A percentile compares a stretch with the other conserved stretches of the same genome.
Conservation (phyloP, 2,113 vertebrate species). For the Loxodonta africana region DNA sequence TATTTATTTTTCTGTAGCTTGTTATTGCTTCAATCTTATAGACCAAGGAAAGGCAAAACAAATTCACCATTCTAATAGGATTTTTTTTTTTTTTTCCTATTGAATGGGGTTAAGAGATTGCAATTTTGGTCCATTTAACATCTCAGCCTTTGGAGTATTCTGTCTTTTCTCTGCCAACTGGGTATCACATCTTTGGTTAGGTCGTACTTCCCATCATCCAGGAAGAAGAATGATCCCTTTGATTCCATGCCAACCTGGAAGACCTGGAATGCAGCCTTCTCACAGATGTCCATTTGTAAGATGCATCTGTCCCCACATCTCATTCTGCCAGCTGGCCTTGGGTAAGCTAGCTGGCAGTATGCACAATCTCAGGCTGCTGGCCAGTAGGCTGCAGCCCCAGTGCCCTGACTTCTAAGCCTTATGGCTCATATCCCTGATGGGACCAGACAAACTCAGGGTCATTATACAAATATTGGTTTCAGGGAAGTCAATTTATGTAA, state of each 20-base stretch:
- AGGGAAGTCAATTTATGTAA: background rate
- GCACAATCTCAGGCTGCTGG: conserved; percentile 51
- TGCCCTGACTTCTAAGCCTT: background rate
- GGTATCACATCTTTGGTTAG: conserved; percentile 39
- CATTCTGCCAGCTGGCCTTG: conserved; percentile 74
- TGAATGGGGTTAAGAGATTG: background rate
- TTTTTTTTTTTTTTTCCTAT: background rate
- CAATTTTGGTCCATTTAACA: background rate
- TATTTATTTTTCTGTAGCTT: background rate
- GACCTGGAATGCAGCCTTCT: conserved; percentile 39
- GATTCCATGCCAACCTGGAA: conserved; percentile 15
- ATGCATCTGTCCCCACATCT: conserved; percentile 75
- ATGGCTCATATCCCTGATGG: background rate
- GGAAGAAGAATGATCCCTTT: conserved; percentile 56
- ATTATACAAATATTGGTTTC: conserved; percentile 17
- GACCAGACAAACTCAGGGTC: background rate
- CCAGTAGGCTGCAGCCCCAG: conserved; percentile 19
- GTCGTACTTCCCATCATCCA: conserved; percentile 28
- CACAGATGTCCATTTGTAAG: conserved; percentile 80
- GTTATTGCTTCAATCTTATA: background rate
- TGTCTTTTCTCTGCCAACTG: background rate
- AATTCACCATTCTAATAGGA: background rate
- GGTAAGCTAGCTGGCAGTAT: background rate
- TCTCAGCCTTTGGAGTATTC: background rate
- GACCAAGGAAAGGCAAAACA: background rate